phyloP scores from a whole-genome alignment of 1,140 invertebrate species.

The Temnothorax nylanderi region DNA sequence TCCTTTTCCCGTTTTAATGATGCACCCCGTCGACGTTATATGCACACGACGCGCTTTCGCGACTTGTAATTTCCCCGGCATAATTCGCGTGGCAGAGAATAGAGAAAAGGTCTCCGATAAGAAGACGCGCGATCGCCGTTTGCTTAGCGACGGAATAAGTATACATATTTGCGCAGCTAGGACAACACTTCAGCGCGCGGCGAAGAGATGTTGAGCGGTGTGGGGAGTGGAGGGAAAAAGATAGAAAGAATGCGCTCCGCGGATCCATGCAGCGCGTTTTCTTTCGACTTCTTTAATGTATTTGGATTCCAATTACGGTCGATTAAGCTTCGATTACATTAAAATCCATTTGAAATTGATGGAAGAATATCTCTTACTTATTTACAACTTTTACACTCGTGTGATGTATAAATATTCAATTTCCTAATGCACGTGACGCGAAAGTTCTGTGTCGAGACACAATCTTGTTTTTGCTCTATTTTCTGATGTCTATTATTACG shows the following conservation, averaged over 20 bases:
- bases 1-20: slow-evolving; percentile 7
- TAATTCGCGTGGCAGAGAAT: slow-evolving; percentile 30
- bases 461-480: not conserved
- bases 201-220: slow-evolving; percentile 30
- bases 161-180: slow-evolving; percentile 76
- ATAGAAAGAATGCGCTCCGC: slow-evolving; percentile 8
- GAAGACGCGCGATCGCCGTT: slow-evolving; percentile 20
- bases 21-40: not conserved
- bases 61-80: slow-evolving; percentile 38
- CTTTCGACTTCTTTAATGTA: not conserved
- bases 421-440: not conserved
- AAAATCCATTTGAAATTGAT: not conserved
- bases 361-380: not conserved
- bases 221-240: not conserved
- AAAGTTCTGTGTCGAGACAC: not conserved
- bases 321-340: not conserved
- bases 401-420: not conserved
- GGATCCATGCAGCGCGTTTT: slow-evolving; percentile 27
- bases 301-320: not conserved
- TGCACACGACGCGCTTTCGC: slow-evolving; percentile 16
- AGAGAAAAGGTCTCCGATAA: slow-evolving; percentile 24
- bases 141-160: slow-evolving; percentile 46
- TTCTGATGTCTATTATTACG: not conserved
- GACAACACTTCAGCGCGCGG: slow-evolving; percentile 64
- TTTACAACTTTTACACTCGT: not conserved